Conservation (phyloP, 2,888 invertebrate genomes). For the Ommatoiulus sabulosus region DNA sequence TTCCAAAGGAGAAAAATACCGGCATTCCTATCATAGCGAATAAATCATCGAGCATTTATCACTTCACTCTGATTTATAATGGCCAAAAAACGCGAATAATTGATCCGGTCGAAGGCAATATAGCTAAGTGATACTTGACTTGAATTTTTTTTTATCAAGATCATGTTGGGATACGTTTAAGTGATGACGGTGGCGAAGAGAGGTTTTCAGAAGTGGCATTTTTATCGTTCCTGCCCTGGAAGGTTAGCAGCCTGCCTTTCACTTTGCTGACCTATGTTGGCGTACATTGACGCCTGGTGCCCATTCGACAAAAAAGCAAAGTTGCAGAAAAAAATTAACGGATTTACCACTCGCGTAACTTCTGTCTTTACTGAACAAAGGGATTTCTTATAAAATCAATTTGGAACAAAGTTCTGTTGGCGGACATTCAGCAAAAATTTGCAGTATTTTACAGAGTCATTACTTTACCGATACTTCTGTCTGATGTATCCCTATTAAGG, state of each 20-base stretch:
- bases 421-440: neutral
- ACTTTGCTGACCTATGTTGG: neutral
- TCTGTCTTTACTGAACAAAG: neutral
- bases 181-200: neutral
- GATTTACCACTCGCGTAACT: neutral
- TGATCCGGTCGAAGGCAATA: slow-evolving; percentile 11
- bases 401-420: neutral
- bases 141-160: neutral
- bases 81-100: slow-evolving; percentile 22
- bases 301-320: neutral
- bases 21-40: slow-evolving; percentile 18
- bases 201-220: slow-evolving; percentile 11
- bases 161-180: slow-evolving; percentile 9
- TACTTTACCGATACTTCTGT: no score
- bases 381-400: neutral
- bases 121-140: slow-evolving; percentile 46
- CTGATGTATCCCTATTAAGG: no score
- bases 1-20: slow-evolving; percentile 33
- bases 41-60: slow-evolving; percentile 41
- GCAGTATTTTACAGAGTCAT: neutral
- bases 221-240: neutral
- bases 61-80: slow-evolving; percentile 45
- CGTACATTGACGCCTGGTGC: neutral
- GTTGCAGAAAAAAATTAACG: neutral
- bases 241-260: neutral